Base-by-base conservation (phyloP, 1,140 invertebrate genomes). In the Megalonaias nervosa region DNA sequence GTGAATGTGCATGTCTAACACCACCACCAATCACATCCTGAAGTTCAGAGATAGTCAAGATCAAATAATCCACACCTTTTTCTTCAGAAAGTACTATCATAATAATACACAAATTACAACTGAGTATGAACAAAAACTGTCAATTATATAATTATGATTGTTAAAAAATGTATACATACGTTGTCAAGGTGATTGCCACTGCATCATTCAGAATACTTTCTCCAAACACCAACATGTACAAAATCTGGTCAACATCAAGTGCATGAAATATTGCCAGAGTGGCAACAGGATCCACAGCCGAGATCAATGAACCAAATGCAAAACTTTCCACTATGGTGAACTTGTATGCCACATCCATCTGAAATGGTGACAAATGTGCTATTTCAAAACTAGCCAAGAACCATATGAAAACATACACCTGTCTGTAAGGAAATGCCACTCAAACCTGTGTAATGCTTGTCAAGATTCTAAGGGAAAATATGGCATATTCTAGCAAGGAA, bases 141-240 rank as follows among this genome's bases (percentile, higher is more conserved):
- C 38, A 48, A 48, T 48, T 48, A 48, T 48, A 48, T 48, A 48
- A 48, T 48, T 48, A 48, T 48, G 11, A 9, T 58, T 3, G 19
- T 69, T 12, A 5, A 67, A 70, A 74, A 15, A 0, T n/a, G n/a
- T 71, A 60, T 71, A 95, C 94, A 84, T 96, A 97, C 82, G 96
- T 97, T 1, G 97, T 99, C 13, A 99, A 91, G 2, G 99, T 98
- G 92, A 99, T 99, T 19, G 98, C 95, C 74, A 99, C 97, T 19
- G 98, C 98, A 93, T 99, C 98, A 91, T 99, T 99, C 0, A 99
- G 91, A 84, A 99, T 98, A 87, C 97, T 98, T 90, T 99, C 98
- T 55, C 98, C 98, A 93, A 99, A 99, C 0, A 99, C 97, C 91
- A 99, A 95, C 97, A 99, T 99, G 91, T 99, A 99, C 0, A 99